Conservation (phyloP, 2,113 vertebrate genomes). For the Ailurus styani region DNA sequence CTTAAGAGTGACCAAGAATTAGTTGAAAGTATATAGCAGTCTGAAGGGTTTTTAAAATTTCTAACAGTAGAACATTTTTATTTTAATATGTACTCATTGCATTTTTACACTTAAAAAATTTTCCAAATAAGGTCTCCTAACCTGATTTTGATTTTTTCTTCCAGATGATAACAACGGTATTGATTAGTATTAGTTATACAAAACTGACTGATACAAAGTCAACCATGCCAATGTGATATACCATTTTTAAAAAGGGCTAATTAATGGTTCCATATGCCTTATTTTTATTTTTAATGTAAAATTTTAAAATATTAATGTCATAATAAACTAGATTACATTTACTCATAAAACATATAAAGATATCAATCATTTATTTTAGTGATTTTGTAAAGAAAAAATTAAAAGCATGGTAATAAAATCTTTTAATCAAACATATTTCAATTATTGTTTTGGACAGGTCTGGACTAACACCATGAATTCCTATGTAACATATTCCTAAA, state of each 20-base stretch:
- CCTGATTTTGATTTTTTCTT: background rate
- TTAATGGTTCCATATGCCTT: background rate
- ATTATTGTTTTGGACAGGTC: background rate
- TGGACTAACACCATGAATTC: background rate
- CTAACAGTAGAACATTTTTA: background rate
- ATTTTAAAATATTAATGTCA: background rate
- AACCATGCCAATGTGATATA: background rate
- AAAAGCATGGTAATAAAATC: background rate
- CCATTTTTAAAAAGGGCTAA: background rate
- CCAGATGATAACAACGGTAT: background rate
- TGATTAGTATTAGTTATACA: background rate
- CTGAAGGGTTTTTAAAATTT: background rate
- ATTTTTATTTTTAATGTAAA: background rate
- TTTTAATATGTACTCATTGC: background rate
- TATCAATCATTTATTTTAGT: background rate
- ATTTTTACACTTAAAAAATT: background rate
- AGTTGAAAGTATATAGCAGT: background rate
- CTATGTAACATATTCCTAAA: background rate
- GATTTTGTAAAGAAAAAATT: background rate
- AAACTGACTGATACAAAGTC: background rate
- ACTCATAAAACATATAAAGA: background rate
- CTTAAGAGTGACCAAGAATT: background rate
- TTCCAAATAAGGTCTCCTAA: background rate
- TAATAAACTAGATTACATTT: slow-evolving; percentile 1
- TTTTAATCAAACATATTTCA: background rate